phyloP scores from a whole-genome alignment of 2,113 vertebrate species.

The Pachycephala philippinensis region DNA sequence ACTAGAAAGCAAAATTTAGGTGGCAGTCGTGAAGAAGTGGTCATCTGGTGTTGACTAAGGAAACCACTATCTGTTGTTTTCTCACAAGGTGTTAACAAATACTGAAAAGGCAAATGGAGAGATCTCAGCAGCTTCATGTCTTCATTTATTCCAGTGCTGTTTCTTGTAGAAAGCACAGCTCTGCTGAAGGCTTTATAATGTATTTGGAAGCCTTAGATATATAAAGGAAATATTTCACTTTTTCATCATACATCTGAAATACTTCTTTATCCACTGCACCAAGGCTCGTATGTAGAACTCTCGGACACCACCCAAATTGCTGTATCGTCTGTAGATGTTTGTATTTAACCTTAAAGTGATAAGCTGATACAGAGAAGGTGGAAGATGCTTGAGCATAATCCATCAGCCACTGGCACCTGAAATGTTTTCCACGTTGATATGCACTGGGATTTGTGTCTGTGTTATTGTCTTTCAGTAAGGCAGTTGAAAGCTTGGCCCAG shows the following conservation, averaged over 20 bases:
- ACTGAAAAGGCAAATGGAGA: background rate
- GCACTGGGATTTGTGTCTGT: background rate
- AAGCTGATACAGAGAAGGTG: background rate
- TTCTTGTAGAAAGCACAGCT: constrained; percentile 17
- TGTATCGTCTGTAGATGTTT: background rate
- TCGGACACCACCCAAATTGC: background rate
- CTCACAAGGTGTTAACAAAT: background rate
- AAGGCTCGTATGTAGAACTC: background rate
- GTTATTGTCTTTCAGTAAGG: constrained; percentile 76
- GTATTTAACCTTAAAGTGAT: background rate
- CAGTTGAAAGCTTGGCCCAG: constrained; percentile 87
- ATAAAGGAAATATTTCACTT: background rate
- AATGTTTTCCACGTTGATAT: background rate
- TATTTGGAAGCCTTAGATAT: background rate
- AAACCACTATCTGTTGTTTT: background rate
- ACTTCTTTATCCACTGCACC: background rate
- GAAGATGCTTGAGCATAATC: background rate
- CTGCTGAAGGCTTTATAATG: background rate
- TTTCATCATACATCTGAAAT: background rate
- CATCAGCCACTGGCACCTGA: background rate
- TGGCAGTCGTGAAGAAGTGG: background rate
- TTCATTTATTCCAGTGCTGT: constrained; percentile 7
- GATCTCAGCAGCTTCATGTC: background rate
- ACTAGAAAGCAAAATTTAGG: background rate
- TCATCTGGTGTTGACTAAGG: background rate